Base-by-base conservation (phyloP, 2,797 vertebrate genomes). In the Cryptoprocta ferox region DNA sequence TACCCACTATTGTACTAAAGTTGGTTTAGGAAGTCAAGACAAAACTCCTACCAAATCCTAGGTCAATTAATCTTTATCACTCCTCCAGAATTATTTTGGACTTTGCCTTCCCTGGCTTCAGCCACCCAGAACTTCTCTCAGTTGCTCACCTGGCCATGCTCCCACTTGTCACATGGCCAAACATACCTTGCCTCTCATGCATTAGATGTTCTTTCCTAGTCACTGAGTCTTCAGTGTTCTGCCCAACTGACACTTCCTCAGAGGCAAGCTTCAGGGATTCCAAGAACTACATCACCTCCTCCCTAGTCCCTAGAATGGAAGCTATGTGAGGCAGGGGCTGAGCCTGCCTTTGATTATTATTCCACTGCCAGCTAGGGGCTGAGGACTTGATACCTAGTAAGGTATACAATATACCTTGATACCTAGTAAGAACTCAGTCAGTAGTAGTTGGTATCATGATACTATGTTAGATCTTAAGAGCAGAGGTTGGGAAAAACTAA, bases 121-220 rank as follows among this genome's bases (percentile, higher is more conserved):
- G 9, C 3, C 80, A 63, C 7, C 4, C 50, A 71, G 24, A 48
- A 45, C 3, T 48, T 87, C 45, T 66, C 30, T 65, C 30, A 2
- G 10, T 45, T 66, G 6, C 50, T 48, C 30, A 30, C 37, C 30
- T 42, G 56, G 4, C 24, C 30, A 15, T 0, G 4, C 0, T 45
- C 12, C 5, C 35, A 10, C 28, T 15, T 39, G 50, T 10, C 61
- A 19, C 5, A 48, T 1, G 5, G 45, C 4, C 18, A 16, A 24
- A 21, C 2, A 3, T 56, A 3, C 19, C 18, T 80, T 39, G 13
- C 56, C 80, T 70, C 66, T 30, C 32, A 70, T 53, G 53, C n/a
- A 37, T 12, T 11, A 16, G 79, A 48, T 21, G 71, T 10, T 87
- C 50, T 48, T 83, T 85, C 28, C 13, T 50, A 71, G 39, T 82